phyloP scores from a whole-genome alignment of 1,140 invertebrate genomes.

The Asbolus verrucosus region DNA sequence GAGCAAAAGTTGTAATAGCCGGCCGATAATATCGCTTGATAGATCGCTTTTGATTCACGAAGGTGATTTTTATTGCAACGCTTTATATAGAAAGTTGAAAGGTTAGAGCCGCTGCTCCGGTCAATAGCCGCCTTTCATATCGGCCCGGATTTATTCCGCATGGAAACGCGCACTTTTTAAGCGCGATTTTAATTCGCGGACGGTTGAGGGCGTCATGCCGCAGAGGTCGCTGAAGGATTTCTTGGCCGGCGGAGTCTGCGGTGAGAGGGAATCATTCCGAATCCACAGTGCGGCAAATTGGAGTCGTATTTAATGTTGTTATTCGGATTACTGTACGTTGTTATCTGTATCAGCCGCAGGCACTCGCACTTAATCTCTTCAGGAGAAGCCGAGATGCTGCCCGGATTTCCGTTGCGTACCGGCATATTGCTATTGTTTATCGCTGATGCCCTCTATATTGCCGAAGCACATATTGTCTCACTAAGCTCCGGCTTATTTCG shows the following conservation, averaged over 20 bases:
- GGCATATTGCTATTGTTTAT: conserved; percentile 47
- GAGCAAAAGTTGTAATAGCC: conserved; percentile 55
- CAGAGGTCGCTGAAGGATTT: conserved; percentile 52
- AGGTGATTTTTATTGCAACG: conserved; percentile 62
- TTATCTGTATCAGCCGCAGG: conserved; percentile 61
- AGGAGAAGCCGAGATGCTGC: conserved; percentile 42
- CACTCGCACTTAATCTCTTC: conserved; percentile 59
- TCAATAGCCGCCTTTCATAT: conserved; percentile 58
- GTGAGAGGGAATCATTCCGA: conserved; percentile 62
- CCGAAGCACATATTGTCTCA: conserved; percentile 28
- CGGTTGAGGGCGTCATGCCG: conserved; percentile 12
- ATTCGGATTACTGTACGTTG: conserved; percentile 65
- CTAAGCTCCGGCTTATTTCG: conserved; percentile 33
- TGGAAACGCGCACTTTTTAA: conserved; percentile 40
- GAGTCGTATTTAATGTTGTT: conserved; percentile 67
- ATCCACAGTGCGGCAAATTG: conserved; percentile 67
- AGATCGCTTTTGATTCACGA: conserved; percentile 60
- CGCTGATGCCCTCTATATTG: conserved; percentile 36
- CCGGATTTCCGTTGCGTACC: conserved; percentile 37
- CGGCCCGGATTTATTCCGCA: conserved; percentile 40
- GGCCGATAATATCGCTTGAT: conserved; percentile 61
- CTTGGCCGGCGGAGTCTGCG: conserved; percentile 58
- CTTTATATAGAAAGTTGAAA: conserved; percentile 61
- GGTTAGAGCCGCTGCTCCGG: conserved; percentile 55
- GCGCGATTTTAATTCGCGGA: conserved; percentile 27